Evolutionary conservation across 2,888 invertebrate genomes (phyloP).

Genomic region (Meloe dianella): DNA sequence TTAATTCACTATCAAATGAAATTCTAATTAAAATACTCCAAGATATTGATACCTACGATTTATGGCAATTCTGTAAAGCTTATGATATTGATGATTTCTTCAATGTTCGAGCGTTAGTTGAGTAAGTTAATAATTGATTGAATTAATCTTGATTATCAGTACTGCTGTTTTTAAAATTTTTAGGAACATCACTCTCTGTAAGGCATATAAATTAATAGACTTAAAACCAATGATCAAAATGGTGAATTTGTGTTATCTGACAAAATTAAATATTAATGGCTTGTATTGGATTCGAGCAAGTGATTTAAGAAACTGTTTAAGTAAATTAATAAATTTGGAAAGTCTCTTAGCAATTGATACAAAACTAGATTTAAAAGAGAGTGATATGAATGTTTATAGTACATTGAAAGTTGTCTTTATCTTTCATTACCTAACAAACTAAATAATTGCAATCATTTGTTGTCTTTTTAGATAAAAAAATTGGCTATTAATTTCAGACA

Average conservation of each 20-base stretch:
- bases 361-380: conserved; percentile 9
- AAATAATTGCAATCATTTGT: not conserved
- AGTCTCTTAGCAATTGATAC: conserved; percentile 23
- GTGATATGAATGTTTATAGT: conserved; percentile 7
- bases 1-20: too few relatives aligned
- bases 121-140: too few relatives aligned
- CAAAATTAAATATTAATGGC: conserved; percentile 23
- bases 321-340: conserved; percentile 20
- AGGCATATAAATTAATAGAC: conserved; percentile 15
- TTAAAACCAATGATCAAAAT: conserved; percentile 16
- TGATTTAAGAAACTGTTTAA: conserved; percentile 18
- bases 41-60: too few relatives aligned
- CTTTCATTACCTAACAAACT: too few relatives aligned
- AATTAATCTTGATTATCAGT: too few relatives aligned
- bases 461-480: conserved; percentile 23
- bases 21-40: too few relatives aligned
- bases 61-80: too few relatives aligned
- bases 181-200: conserved; percentile 15
- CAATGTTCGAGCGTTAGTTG: too few relatives aligned
- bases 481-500: conserved; percentile 12
- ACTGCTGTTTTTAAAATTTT: not conserved
- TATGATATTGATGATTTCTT: too few relatives aligned
- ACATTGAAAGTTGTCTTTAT: not conserved
- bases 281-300: conserved; percentile 22
- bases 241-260: conserved; percentile 14